Percentiles rank a stretch among this genome's conserved stretches.
Conservation (phyloP, 1,140 invertebrate species). For the Dendrolimus kikuchii region DNA sequence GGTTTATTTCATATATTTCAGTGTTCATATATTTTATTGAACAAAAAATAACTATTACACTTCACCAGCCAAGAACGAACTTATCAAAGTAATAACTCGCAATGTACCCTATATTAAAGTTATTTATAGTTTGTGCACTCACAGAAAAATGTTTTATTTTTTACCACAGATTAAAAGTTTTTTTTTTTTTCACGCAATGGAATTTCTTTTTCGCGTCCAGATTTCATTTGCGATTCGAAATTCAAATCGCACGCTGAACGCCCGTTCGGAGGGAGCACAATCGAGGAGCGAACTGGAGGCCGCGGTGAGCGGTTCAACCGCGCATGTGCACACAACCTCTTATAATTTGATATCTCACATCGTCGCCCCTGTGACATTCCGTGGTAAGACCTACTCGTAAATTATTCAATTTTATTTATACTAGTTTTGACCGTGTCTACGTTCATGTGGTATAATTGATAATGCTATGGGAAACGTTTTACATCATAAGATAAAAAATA, state of each 20-base stretch:
- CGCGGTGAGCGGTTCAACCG: constrained; percentile 25
- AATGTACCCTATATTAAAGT: background rate
- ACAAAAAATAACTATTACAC: too few species aligned
- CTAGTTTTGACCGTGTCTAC: constrained; percentile 24
- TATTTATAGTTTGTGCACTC: background rate
- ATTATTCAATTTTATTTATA: constrained; percentile 61
- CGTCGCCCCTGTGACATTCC: constrained; percentile 55
- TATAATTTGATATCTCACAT: constrained; percentile 68
- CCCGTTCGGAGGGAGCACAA: constrained; percentile 40
- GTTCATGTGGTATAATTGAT: constrained; percentile 25
- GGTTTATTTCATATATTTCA: too few species aligned
- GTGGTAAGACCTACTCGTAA: constrained; percentile 53
- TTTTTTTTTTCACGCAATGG: constrained; percentile 10
- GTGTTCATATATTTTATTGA: too few species aligned
- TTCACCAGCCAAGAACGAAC: too few species aligned
- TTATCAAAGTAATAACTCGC: too few species aligned
- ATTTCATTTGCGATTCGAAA: constrained; percentile 31
- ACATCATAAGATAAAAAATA: too few species aligned
- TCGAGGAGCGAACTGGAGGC: constrained; percentile 53
- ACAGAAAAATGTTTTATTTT: background rate
- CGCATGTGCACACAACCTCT: constrained; percentile 55
- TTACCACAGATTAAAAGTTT: constrained; percentile 3
- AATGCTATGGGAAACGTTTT: constrained; percentile 1
- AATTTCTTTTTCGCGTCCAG: constrained; percentile 12
- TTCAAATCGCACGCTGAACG: constrained; percentile 35